Conservation (phyloP, 92 coral and sea anemone species). For the Parazoanthus atlanticus region DNA sequence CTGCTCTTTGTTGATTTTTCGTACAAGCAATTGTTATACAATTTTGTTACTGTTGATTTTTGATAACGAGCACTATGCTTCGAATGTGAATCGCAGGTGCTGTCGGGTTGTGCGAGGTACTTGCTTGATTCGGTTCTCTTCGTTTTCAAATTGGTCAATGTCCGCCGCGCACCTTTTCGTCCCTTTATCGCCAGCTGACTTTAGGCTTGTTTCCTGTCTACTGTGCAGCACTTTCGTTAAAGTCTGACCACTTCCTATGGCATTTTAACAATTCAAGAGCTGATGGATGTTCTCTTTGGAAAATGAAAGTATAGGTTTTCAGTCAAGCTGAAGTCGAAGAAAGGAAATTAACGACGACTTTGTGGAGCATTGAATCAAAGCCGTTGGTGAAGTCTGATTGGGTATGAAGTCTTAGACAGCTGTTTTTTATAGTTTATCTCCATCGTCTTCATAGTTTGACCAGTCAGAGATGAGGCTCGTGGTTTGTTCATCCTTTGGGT, state of each 20-base stretch:
- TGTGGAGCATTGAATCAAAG: not conserved
- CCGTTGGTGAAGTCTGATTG: not conserved
- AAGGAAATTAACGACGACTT: not conserved
- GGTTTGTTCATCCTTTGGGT: constrained; percentile 34
- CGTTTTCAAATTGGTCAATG: not conserved
- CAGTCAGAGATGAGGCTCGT: constrained; percentile 37
- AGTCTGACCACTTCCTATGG: not conserved
- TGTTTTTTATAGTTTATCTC: constrained; percentile 24
- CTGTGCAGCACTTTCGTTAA: not conserved
- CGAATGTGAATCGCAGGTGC: no score
- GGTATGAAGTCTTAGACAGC: not conserved
- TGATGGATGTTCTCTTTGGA: not conserved
- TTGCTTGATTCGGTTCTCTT: not conserved
- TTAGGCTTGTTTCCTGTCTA: not conserved
- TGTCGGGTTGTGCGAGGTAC: not conserved
- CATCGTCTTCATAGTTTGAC: constrained; percentile 30
- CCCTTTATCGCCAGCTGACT: not conserved
- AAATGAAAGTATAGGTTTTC: not conserved
- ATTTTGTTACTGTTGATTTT: no score
- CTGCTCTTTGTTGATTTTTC: no score
- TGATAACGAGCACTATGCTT: no score
- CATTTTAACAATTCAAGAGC: not conserved
- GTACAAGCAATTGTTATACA: no score
- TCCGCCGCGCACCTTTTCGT: not conserved
- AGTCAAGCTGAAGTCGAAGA: not conserved